Conservation (phyloP, 1,140 invertebrate species). For the Psilanteris sp. region DNA sequence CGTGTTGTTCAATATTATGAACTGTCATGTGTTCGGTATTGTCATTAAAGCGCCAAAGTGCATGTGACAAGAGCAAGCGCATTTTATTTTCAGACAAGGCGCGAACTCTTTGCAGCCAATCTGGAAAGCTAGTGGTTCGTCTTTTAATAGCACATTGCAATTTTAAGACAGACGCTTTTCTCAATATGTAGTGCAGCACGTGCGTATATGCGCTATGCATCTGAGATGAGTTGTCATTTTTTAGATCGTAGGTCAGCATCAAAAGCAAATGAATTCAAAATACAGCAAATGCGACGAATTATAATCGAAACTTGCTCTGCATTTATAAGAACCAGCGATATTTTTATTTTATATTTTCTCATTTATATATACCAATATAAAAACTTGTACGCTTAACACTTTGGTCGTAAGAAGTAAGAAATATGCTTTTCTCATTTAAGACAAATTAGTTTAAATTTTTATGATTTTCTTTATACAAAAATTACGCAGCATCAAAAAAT, state of each 20-base stretch:
- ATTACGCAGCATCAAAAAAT: too few species aligned
- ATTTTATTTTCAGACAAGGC: constrained; percentile 71
- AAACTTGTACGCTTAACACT: too few species aligned
- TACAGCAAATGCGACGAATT: too few species aligned
- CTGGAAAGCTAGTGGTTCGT: constrained; percentile 67
- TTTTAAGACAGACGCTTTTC: constrained; percentile 54
- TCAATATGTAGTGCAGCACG: constrained; percentile 51
- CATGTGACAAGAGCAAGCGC: constrained; percentile 57
- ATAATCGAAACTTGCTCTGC: too few species aligned
- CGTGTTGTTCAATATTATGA: constrained; percentile 34
- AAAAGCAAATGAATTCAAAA: too few species aligned
- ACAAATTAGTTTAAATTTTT: too few species aligned
- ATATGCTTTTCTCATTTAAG: too few species aligned
- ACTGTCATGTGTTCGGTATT: constrained; percentile 21
- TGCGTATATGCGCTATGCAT: constrained; percentile 41
- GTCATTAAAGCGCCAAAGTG: constrained; percentile 33
- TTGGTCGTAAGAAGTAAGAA: too few species aligned
- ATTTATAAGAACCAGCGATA: too few species aligned
- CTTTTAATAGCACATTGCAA: constrained; percentile 72
- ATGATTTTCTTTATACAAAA: too few species aligned
- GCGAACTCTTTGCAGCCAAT: constrained; percentile 67
- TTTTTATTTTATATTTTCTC: too few species aligned
- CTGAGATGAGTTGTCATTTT: constrained; percentile 33
- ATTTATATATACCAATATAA: too few species aligned
- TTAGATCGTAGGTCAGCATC: constrained; percentile 47